A percentile compares a stretch with the other conserved stretches of the same genome.
Conservation (phyloP, 2,888 invertebrate species). For the Drosophila testacea region DNA sequence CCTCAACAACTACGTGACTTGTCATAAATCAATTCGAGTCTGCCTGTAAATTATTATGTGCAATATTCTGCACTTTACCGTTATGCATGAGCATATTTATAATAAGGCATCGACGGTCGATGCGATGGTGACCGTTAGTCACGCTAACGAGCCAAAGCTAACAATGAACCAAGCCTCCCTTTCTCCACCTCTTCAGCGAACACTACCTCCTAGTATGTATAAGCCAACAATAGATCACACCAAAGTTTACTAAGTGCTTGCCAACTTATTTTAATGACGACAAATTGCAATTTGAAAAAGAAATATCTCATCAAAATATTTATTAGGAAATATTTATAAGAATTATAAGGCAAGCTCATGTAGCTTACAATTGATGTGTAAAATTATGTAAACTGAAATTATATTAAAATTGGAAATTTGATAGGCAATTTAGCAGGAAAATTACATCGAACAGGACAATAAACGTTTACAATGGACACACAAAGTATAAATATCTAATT, state of each 20-base stretch:
- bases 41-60: slow-evolving; percentile 55
- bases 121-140: slow-evolving; percentile 10
- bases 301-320: slow-evolving; percentile 26
- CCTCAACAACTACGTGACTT: slow-evolving; percentile 64
- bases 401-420: neutral
- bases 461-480: no score
- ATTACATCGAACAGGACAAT: no score
- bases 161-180: slow-evolving; percentile 10
- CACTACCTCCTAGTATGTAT: no score
- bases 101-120: slow-evolving; percentile 5
- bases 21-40: slow-evolving; percentile 73
- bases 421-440: neutral
- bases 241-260: slow-evolving; percentile 52
- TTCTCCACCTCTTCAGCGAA: slow-evolving; percentile 36
- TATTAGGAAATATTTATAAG: slow-evolving; percentile 36
- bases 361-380: neutral
- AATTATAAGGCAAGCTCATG: slow-evolving; percentile 1
- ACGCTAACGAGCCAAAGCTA: slow-evolving; percentile 43
- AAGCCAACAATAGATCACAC: slow-evolving; percentile 57
- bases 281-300: slow-evolving; percentile 61
- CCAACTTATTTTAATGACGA: slow-evolving; percentile 60
- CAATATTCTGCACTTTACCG: slow-evolving; percentile 56
- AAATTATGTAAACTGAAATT: neutral
- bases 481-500: no score
- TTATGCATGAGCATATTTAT: slow-evolving; percentile 37